phyloP scores from a whole-genome alignment of 2,113 vertebrate genomes.

The Theristicus caerulescens region DNA sequence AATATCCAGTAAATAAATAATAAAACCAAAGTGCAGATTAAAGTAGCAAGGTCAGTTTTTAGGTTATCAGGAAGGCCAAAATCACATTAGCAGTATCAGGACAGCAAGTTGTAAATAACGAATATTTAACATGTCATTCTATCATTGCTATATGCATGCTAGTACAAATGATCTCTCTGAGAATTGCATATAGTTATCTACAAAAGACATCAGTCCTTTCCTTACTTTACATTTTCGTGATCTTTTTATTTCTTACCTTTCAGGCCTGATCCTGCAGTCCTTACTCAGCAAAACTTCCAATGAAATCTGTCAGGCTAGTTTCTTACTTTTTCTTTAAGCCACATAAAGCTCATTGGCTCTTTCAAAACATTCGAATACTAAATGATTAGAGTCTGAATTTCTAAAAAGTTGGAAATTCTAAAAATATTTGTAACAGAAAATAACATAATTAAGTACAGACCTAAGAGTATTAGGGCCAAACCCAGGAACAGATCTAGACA shows the following conservation, averaged over 20 bases:
- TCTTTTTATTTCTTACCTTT: slow-evolving; percentile 36
- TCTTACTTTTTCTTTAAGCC: neutral
- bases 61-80: neutral
- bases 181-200: neutral
- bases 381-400: neutral
- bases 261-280: slow-evolving; percentile 65
- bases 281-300: slow-evolving; percentile 43
- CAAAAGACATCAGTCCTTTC: neutral
- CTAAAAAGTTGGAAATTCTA: neutral
- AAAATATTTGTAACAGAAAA: neutral
- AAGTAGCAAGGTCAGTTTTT: neutral
- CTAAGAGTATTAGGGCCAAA: neutral
- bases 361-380: neutral
- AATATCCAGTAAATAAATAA: slow-evolving; percentile 35
- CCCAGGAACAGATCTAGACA: neutral
- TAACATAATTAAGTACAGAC: neutral
- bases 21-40: neutral
- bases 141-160: neutral
- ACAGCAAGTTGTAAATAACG: neutral
- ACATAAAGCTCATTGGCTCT: neutral
- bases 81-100: neutral
- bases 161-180: neutral
- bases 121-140: neutral
- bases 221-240: neutral
- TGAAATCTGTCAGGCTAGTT: neutral